Base-by-base conservation (phyloP, 2,888 invertebrate species). In the Acrobasis repandana region DNA sequence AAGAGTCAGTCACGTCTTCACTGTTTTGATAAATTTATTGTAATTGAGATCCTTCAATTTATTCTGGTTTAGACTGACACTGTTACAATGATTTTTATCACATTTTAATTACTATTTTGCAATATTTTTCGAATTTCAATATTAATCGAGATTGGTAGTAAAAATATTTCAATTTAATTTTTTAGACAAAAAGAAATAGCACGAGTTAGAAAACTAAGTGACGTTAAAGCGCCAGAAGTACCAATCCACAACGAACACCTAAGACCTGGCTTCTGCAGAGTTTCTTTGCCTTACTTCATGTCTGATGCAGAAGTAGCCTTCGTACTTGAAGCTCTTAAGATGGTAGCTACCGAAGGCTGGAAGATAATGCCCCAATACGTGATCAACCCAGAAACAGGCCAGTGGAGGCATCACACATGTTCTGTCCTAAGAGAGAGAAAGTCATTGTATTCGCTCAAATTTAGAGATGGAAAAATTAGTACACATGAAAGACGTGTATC, bases 311-410 rank as follows among this genome's bases (percentile, higher is more conserved):
- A 97, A 79, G 88, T 97, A 18, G 95, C 96, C 0, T 98, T 96
- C 81, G 94, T 97, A 2, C 88, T 97, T 68, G 96, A 97, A 84
- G 97, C 97, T 0, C 88, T 98, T 16, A 95, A 96, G 82, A 95
- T 97, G 95, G 96, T 97, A 0, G 97, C 97, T 0, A 95, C 96
- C 4, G 95, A 97, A 88, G 98, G 96, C 0, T 97, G 97, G 96
- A 97, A 97, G 76, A 93, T 98, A 49, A 83, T 98, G 59, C 98
- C 98, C 0, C 96, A 97, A 82, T 98, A 98, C 80, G 93, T 95
- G 10, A 94, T 97, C n/a, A 97, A 97, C 79, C 94, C 96, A 6
- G 95, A 97, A 79, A 97, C 97, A 0, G 98, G 97, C 0, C 97
- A 97, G 82, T 98, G 98, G 97, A 94, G 95, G 65, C 97, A 98